Conservation (phyloP, 2,888 invertebrate species). For the Aspidapion aeneum region DNA sequence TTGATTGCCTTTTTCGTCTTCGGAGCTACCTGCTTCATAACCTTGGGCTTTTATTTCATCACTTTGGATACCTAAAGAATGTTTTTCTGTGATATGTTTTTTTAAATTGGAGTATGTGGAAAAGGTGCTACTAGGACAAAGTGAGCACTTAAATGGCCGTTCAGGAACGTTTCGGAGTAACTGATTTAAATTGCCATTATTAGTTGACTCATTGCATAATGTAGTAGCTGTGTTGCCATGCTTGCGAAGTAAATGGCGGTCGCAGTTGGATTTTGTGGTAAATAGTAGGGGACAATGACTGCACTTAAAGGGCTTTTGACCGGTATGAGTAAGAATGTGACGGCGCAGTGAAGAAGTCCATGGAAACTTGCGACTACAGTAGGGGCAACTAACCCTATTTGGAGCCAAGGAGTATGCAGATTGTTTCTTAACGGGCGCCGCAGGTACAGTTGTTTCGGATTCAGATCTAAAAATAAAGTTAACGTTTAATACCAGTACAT, state of each 20-base stretch:
- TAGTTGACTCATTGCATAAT: constrained; percentile 35
- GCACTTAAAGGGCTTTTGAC: constrained; percentile 95
- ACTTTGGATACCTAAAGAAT: constrained; percentile 51
- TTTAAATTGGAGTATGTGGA: constrained; percentile 74
- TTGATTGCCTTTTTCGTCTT: constrained; percentile 46
- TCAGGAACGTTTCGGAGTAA: constrained; percentile 68
- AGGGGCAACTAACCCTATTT: constrained; percentile 90
- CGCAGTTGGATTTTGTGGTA: constrained; percentile 96
- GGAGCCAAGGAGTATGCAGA: constrained; percentile 95
- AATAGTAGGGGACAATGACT: constrained; percentile 89
- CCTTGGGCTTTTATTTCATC: constrained; percentile 46
- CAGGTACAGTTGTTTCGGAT: constrained; percentile 63
- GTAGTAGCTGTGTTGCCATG: constrained; percentile 61
- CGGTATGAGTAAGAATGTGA: constrained; percentile 93
- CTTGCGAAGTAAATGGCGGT: constrained; percentile 87
- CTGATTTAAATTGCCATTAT: constrained; percentile 46
- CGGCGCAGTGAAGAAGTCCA: constrained; percentile 96
- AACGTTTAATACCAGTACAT: too few species aligned
- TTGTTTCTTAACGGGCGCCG: constrained; percentile 69
- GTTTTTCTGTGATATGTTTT: constrained; percentile 73
- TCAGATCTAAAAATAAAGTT: constrained; percentile 57
- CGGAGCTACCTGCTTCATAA: constrained; percentile 48
- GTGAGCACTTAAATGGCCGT: constrained; percentile 74
- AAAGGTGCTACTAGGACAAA: constrained; percentile 80
- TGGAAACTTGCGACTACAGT: constrained; percentile 91